Evolutionary conservation across 2,797 vertebrate genomes (phyloP), one percentile per base, ranked within the genome.

Genomic region (Cyprinodon diabolis): DNA sequence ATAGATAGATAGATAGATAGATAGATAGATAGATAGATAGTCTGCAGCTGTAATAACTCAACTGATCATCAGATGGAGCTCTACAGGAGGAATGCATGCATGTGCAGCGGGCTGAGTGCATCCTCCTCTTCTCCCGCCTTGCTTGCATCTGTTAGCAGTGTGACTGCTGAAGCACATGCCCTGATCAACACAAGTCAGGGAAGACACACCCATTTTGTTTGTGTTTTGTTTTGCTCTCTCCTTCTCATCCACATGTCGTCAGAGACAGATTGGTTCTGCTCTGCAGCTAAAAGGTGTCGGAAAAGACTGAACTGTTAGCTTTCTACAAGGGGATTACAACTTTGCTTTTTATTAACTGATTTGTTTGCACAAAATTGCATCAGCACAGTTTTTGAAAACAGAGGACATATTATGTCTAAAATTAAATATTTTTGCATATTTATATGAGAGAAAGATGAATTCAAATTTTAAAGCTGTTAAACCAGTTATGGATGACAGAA

Each of bases 161-260:
- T 82, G 79, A 88, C 84, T 60, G 30, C 6, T 75, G 69, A 70
- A 72, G 80, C 86, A 90, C 83, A 82, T 84, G 83, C 80, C 76
- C 69, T 55, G 45, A 8, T 15, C 54, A 1, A 68, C 4, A 75
- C 48, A 73, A 35, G 54, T 52, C 68, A 48, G 62, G 13, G 72
- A 48, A 77, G 25, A 73, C 68, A 77, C 58, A 54, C 62, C 57
- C 14, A 70, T 49, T 65, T 35, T 76, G 45, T 45, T 12, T 68
- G 52, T 75, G 25, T 56, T 14, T 68, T 6, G 14, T 30, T 54
- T 58, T 77, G 30, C 30, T 30, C 30, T 30, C 30, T 30, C 30
- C 2, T 30, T 2, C 13, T 9, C 57, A 23, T 68, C 4, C 19
- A 52, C 66, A 60, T 58, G 10, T 49, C 68, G 1, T 19, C 56